Evolutionary conservation across 2,797 vertebrate species (phyloP), one percentile per base, ranked within the genome.

Genomic region (Sebastes taczanowskii): DNA sequence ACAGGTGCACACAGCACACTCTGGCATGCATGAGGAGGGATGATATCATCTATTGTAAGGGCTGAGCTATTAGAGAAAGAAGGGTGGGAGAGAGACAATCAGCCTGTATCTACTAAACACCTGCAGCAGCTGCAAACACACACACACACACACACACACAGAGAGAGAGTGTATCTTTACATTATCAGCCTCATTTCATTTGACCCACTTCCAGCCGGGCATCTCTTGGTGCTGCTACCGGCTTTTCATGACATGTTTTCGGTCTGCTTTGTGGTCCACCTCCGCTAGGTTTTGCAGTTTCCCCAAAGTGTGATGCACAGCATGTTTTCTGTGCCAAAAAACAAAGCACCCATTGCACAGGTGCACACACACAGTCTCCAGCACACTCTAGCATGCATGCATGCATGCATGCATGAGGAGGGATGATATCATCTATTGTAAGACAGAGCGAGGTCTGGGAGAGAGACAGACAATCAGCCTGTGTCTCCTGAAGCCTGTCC

Each of bases 401-500:
- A 52, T 20, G 35, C 34, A 42, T 42, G 9, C 62, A n/a, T 62
- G 46, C 66, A 46, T 2, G 58, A 58, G n/a, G 60, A 81, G 53
- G 34, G 77, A 75, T 75, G 88, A 84, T 77, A 71, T 77, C 80
- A 78, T 88, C 80, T 53, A 8, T 66, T 71, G 64, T 30, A 71
- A 55, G 60, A 49, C 20, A 56, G 60, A 42, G 35, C 35, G 13
- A 5, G 16, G 34, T 22, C 34, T 38, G 69, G 27, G 38, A 27
- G 65, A 46, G 35, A 71, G 29, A 77, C 42, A 71, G 29, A 77
- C 42, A 80, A 29, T 2, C 52, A 60, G 74, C 60, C 58, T 80
- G 23, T 80, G 35, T 55, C 18, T 62, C 64, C 60, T n/a, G 1
- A 63, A 78, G 82, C 74, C 77, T 42, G 77, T 80, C 75, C 49